A percentile compares a stretch with the other conserved stretches of the same genome.
Conservation (phyloP, 2,113 vertebrate species). For the Cyprinus carpio region DNA sequence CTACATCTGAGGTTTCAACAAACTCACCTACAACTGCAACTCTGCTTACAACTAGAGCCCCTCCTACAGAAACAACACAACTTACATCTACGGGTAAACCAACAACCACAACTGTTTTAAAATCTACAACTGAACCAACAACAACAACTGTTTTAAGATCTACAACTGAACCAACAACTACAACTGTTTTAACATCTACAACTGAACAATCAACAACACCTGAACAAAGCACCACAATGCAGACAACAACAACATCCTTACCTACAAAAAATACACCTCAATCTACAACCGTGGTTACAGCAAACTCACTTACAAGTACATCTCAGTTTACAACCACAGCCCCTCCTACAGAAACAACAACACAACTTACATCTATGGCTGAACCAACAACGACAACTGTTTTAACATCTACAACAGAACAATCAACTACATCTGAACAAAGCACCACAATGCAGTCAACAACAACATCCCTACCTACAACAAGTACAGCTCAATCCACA, state of each 20-base stretch:
- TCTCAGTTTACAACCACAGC: background rate
- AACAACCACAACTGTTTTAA: background rate
- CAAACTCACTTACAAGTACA: too few relatives aligned
- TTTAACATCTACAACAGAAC: too few relatives aligned
- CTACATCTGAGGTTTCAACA: too few relatives aligned
- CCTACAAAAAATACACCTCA: background rate
- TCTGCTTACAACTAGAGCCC: background rate
- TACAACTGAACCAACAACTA: background rate
- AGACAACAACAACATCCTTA: background rate
- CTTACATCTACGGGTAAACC: background rate
- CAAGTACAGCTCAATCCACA: too few relatives aligned
- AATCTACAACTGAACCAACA: background rate
- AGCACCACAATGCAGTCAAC: too few relatives aligned
- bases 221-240: background rate
- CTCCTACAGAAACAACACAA: background rate
- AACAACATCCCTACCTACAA: too few relatives aligned
- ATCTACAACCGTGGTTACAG: background rate
- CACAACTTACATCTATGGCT: too few relatives aligned
- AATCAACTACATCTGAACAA: too few relatives aligned
- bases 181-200: background rate
- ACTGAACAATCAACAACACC: background rate
- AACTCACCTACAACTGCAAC: background rate
- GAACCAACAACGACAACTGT: too few relatives aligned
- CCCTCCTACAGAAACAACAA: background rate
- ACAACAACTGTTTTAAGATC: background rate